These are phyloP conservation scores for Papilio dardanus DNA, from an alignment of 1,140 invertebrate species.

Conservation along the genomic window DNA sequence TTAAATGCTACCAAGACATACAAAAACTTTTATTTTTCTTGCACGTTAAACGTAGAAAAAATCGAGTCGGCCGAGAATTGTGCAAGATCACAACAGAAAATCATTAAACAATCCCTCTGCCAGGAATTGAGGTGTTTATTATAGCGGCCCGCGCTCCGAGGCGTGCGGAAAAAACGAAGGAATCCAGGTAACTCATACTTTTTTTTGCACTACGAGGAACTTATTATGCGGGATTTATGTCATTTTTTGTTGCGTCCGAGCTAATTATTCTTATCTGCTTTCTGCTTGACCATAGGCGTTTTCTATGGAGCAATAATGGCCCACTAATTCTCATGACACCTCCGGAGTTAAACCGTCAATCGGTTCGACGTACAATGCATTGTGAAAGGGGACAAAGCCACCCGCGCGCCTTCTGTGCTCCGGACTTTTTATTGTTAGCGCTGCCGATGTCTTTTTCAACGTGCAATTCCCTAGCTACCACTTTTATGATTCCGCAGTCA, in stretches of 20 bases:
- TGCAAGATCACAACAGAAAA: slow-evolving; percentile 81
- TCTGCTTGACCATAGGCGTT: slow-evolving; percentile 74
- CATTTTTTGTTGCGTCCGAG: slow-evolving; percentile 78
- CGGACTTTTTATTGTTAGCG: slow-evolving; percentile 72
- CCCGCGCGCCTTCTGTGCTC: slow-evolving; percentile 73
- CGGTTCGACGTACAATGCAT: slow-evolving; percentile 59
- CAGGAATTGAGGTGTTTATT: slow-evolving; percentile 81
- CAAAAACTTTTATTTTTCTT: slow-evolving; percentile 74
- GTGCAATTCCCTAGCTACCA: slow-evolving; percentile 47
- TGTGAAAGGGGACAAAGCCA: slow-evolving; percentile 71
- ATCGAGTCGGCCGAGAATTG: slow-evolving; percentile 66
- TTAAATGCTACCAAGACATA: slow-evolving; percentile 79
- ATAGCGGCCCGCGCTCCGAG: slow-evolving; percentile 68
- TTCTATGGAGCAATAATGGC: slow-evolving; percentile 77
- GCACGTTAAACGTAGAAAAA: slow-evolving; percentile 67
- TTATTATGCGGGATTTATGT: slow-evolving; percentile 82
- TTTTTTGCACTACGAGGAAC: slow-evolving; percentile 68
- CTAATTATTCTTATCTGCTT: slow-evolving; percentile 82
- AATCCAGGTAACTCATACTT: slow-evolving; percentile 71
- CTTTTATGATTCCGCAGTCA: slow-evolving; percentile 51
- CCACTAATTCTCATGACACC: slow-evolving; percentile 80
- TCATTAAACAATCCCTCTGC: slow-evolving; percentile 80
- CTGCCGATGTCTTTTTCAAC: slow-evolving; percentile 71
- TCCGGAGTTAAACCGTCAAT: slow-evolving; percentile 75
- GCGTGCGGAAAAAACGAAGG: slow-evolving; percentile 66